Evolutionary conservation across 2,797 vertebrate genomes (phyloP), one percentile per base, ranked within the genome.

Genomic region (Pseudochirops cupreus): DNA sequence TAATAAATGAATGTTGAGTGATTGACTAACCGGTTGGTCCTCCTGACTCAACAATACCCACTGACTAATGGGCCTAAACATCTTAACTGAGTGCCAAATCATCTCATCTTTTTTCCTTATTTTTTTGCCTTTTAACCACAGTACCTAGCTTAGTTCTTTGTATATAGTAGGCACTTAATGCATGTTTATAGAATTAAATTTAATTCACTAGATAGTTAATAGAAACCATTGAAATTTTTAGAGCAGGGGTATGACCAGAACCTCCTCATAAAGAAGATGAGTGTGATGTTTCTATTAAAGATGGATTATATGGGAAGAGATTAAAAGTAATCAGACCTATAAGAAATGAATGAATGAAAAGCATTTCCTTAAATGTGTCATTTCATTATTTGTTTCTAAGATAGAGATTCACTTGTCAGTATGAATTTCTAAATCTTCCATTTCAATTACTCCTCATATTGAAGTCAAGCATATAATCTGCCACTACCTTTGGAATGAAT

Each of bases 401-500:
- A 5, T 55, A 95, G 33, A 87, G 90, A 94, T 91, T 93, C 59
- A 93, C 12, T 93, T n/a, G 56, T 7, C 13, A 90, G n/a, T 52
- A 67, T 92, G 12, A 91, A 96, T 0, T 91, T 95, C 91, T 96
- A 12, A 55, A 92, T 53, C 74, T 97, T 94, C 96, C 92, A 3
- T 16, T 96, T 96, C 50, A 95, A 33, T 50, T 96, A 46, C 24
- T 53, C 2, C 13, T 97, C 1, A 93, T 94, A 92, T 90, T 93
- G 3, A 97, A 96, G 90, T 82, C n/a, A 96, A 52, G 52, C 21
- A 89, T 92, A 16, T 28, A 96, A 29, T 95, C 94, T 95, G 95
- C 67, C 94, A 89, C 28, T 95, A 91, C 87, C 13, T 12, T 97
- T 67, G 93, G 91, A 97, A 56, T 82, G 56, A 93, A 21, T 1